Evolutionary conservation across 2,888 invertebrate genomes (phyloP), one percentile per base, ranked within the genome.

Genomic region (Hydrotaea diabolus): DNA sequence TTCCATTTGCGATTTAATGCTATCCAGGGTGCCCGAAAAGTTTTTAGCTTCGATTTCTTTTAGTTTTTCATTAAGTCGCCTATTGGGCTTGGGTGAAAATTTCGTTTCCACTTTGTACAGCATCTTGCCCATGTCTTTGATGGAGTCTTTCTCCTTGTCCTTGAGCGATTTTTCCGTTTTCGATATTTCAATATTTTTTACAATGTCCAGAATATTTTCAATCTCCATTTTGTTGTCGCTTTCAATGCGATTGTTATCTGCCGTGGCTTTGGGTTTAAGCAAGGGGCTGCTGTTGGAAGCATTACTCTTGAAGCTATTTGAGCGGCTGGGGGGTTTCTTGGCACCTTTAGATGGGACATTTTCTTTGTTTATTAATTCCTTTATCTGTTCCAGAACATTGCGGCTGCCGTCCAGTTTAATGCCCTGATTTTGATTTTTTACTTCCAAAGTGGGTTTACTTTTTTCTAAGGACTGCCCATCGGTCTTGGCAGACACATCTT

Each of bases 21-120:
- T 89, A 82, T 92, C 91, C 89, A 92, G 91, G 1, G 92, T 92
- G 11, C 91, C 91, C 0, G 92, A 90, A 87, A 92, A 93, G 77
- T 88, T 92, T 80, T 89, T 91, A 0, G 90, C 89, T 23, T 92
- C 91, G 71, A 92, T 92, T 85, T 92, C 91, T 76, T 91, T 92
- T 0, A 93, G 87, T 31, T 92, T 91, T 53, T 87, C 90, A 59
- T 82, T 88, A 49, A 91, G 72, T 23, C 89, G 88, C 1, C 87
- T 87, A 26, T 89, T 89, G 4, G 83, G 79, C 62, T 88, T 88
- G 0, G 88, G 88, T 4, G 86, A 85, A 46, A 87, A 87, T 77
- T 86, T 87, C 69, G 64, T 86, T 79, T 90, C 90, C 3, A 88
- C 85, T 83, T 91, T 90, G 43, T 89, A 89, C 0, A 90, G 75